Evolutionary conservation across 2,888 invertebrate species (phyloP), one percentile per base, ranked within the genome.

Genomic region (Caenorhabditis auriculariae): DNA sequence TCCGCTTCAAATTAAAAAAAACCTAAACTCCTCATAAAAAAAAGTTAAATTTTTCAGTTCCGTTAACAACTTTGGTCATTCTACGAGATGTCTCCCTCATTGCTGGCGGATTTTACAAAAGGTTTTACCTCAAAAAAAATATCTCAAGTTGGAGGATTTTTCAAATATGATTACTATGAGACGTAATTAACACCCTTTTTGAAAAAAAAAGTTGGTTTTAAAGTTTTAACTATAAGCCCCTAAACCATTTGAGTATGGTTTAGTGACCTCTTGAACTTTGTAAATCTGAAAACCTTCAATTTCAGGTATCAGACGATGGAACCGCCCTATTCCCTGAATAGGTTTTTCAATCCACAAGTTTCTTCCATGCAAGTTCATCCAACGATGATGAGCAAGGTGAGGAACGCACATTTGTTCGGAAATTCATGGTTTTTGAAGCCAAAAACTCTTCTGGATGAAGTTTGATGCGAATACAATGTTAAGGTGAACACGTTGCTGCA

Each of bases 351-450:
- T 53, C 76, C 80, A 0, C 71, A 75, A 29, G 75, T 80, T 23
- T 75, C 75, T 0, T 74, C 77, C 28, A 76, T 80, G 66, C 72
- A 73, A 53, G 85, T 96, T 47, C 89, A 90, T 19, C 96, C 96
- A 5, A 93, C 94, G 12, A 87, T 89, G 53, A 88, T 92, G 42
- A 95, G 94, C 83, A 96, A 96, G 87, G 87, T 93, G 19, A 24
- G 43, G 6, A 19, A 26, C 7, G 9, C 35, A n/a, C 26, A 46
- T 17, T 23, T 3, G 29, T 19, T 24, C 23, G 17, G 12, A 52
- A 21, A 35, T 35, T 29, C 4, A 38, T 23, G 17, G 5, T 35
- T 29, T 46, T 7, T 3, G 15, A 27, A 24, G 0, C 9, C 17
- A 15, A 24, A 37, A 38, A 24, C 35, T 19, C 28, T 27, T 17